Base-by-base conservation (phyloP, 2,797 vertebrate species). In the Spizella passerina region DNA sequence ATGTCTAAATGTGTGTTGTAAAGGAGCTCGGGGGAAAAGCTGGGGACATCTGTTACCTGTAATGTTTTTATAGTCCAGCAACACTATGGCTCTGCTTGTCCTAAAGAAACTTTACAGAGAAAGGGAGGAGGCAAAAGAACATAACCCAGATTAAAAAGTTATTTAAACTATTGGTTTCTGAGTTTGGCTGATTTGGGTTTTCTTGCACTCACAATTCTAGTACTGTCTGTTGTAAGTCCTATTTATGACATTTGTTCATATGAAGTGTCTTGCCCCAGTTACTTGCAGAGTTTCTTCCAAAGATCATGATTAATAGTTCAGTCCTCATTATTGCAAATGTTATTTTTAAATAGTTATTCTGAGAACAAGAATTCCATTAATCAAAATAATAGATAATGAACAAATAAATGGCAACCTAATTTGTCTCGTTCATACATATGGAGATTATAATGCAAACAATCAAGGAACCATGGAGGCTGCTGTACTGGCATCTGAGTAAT, bases 381-480 rank as follows among this genome's bases (percentile, higher is more conserved):
- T 98, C 98, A 98, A 98, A 98, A 98, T 98, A 98, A 98, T 98
- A 98, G 91, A 98, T 98, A 98, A 98, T 97, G 98, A 98, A 98
- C 97, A 98, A 98, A 98, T 98, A 98, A 98, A 97, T 98, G 98
- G 98, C 98, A 98, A 93, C 96, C 97, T 98, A 97, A 97, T 98
- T 98, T 98, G 97, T 98, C 98, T 98, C 98, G 96, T 98, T 98
- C 98, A 98, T 97, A 97, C 98, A 97, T 96, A 86, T 94, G 96
- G 97, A 92, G 96, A 94, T 96, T 98, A 90, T 86, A 94, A 93
- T 94, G 82, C 87, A 96, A 97, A 96, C 93, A 96, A 95, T 97
- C 95, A 97, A 96, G 95, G 96, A 97, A 94, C 97, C 96, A 93
- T 95, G 95, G 98, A 98, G 97, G 97, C 96, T 96, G 98, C 90